Evolutionary conservation across 2,797 vertebrate species (phyloP).

Genomic region (Melanotaenia pygmaea): DNA sequence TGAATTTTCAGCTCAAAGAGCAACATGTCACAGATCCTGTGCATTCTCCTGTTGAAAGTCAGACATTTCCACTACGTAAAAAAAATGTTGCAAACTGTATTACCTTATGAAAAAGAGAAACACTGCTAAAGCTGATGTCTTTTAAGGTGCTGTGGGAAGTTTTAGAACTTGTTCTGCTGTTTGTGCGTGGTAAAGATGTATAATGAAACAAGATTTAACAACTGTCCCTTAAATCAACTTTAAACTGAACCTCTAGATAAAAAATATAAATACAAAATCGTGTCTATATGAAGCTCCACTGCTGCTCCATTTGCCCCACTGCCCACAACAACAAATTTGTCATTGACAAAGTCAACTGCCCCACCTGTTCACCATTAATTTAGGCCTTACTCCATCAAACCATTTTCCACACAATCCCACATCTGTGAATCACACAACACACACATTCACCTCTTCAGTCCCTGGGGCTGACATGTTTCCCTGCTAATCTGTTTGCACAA

Average conservation of each 20-base stretch:
- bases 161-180: too few species aligned
- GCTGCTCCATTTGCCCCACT: constrained; percentile 17
- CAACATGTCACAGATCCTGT: too few species aligned
- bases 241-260: constrained; percentile 41
- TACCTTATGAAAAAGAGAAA: too few species aligned
- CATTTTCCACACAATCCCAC: constrained; percentile 74
- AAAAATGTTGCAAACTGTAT: too few species aligned
- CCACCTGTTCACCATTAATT: constrained; percentile 74
- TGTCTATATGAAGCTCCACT: constrained; percentile 1
- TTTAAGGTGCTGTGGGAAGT: too few species aligned
- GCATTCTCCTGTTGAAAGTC: too few species aligned
- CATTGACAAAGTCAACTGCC: constrained; percentile 51
- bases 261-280: constrained; percentile 11
- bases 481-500: constrained; percentile 82
- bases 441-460: constrained; percentile 70
- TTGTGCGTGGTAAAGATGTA: too few species aligned
- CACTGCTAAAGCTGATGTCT: too few species aligned
- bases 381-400: constrained; percentile 69
- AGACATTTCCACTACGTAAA: too few species aligned
- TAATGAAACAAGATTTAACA: constrained; percentile 23
- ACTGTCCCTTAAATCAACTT: constrained; percentile 38
- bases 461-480: constrained; percentile 72
- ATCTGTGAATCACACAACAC: constrained; percentile 72
- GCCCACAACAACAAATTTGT: constrained; percentile 51
- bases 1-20: too few species aligned